These are phyloP conservation scores for Solea senegalensis DNA, from an alignment of 2,113 vertebrate species.

Conservation along the genomic window DNA sequence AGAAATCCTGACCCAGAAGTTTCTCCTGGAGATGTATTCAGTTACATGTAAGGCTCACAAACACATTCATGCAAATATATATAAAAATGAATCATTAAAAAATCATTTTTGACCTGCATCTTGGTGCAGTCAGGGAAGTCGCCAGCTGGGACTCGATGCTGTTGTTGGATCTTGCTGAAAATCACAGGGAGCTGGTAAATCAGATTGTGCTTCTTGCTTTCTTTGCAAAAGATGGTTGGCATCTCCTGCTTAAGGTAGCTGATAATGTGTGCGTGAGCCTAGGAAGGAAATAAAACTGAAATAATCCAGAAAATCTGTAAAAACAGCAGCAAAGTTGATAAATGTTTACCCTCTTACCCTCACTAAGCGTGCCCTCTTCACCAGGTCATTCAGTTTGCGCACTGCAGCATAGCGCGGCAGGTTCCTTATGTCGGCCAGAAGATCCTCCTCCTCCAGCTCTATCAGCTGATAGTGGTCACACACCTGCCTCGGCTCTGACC, in stretches of 20 bases:
- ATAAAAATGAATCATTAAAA: not conserved
- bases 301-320: not conserved
- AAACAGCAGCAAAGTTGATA: not conserved
- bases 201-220: constrained; percentile 88
- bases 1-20: constrained; percentile 87
- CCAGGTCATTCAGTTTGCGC: constrained; percentile 90
- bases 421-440: constrained; percentile 89
- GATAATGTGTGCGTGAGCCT: constrained; percentile 91
- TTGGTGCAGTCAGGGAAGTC: constrained; percentile 90
- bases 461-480: constrained; percentile 88
- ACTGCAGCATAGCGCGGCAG: constrained; percentile 87
- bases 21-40: constrained; percentile 78
- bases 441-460: constrained; percentile 89
- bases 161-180: constrained; percentile 88
- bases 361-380: constrained; percentile 88
- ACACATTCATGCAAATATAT: not conserved
- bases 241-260: constrained; percentile 90
- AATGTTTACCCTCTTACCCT: constrained; percentile 77
- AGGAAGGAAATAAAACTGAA: not conserved
- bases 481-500: constrained; percentile 86
- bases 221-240: constrained; percentile 89
- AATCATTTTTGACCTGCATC: constrained; percentile 84
- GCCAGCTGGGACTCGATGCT: constrained; percentile 87
- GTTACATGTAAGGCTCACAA: constrained; percentile 22
- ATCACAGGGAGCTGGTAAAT: constrained; percentile 88